Evolutionary conservation across 2,888 invertebrate genomes (phyloP).

Genomic region (Hirtodrosophila alboralis): DNA sequence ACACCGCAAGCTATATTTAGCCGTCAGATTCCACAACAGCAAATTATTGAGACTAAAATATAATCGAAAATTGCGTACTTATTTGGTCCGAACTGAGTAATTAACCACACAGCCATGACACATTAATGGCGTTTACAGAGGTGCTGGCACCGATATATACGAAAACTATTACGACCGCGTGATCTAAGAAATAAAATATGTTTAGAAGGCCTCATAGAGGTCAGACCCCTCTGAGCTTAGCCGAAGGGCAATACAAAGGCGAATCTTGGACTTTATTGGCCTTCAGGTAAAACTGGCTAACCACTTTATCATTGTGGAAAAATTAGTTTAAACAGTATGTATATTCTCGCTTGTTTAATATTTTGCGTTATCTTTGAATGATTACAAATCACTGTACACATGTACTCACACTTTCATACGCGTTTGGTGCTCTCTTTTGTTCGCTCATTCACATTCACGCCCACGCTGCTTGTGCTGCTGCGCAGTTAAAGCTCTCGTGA

Average conservation of each 20-base stretch:
- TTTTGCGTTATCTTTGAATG: conserved; percentile 3
- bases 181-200: not conserved
- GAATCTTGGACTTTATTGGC: not conserved
- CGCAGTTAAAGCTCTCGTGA: conserved; percentile 62
- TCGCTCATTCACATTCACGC: conserved; percentile 40
- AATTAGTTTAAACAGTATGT: not conserved
- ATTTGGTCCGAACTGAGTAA: conserved; percentile 32
- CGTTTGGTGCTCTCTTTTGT: conserved; percentile 11
- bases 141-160: conserved; percentile 19
- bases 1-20: conserved; percentile 44
- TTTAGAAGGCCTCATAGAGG: conserved; percentile 32
- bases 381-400: conserved; percentile 41
- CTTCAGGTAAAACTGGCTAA: conserved; percentile 6
- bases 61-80: conserved; percentile 14
- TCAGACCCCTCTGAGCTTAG: conserved; percentile 10
- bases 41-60: conserved; percentile 30
- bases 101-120: conserved; percentile 27
- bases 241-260: conserved; percentile 15
- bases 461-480: conserved; percentile 53
- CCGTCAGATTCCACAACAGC: conserved; percentile 25
- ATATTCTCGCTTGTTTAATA: not conserved
- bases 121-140: conserved; percentile 32
- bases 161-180: not conserved
- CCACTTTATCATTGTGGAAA: not conserved
- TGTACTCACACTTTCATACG: conserved; percentile 3